Percentiles rank a stretch among this genome's conserved stretches.
phyloP scores from a whole-genome alignment of 92 coral and sea anemone species.

The Nematostella vectensis region DNA sequence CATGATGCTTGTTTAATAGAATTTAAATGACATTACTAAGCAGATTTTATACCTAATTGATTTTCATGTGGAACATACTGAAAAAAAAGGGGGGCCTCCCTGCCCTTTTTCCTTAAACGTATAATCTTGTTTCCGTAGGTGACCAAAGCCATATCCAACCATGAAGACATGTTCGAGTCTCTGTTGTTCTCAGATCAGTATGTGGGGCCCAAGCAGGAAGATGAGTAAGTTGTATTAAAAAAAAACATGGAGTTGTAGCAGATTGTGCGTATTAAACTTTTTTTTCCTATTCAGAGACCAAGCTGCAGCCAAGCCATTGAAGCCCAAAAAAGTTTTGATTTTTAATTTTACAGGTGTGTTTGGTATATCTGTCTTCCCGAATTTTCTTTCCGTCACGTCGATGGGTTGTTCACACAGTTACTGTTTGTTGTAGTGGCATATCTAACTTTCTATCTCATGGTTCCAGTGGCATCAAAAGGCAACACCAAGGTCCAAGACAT shows the following conservation, averaged over 20 bases:
- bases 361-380: too few relatives aligned
- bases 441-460: too few relatives aligned
- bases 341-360: constrained; percentile 93
- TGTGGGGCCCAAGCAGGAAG: constrained; percentile 94
- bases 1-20: too few relatives aligned
- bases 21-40: too few relatives aligned
- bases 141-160: constrained; percentile 58
- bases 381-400: too few relatives aligned
- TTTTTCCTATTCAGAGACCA: constrained; percentile 35
- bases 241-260: neutral
- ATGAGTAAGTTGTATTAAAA: constrained; percentile 64
- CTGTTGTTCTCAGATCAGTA: constrained; percentile 93
- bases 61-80: too few relatives aligned
- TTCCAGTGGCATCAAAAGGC: constrained; percentile 31
- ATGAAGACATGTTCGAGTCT: constrained; percentile 89
- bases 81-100: too few relatives aligned
- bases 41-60: too few relatives aligned
- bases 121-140: constrained; percentile 59
- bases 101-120: too few relatives aligned
- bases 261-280: neutral
- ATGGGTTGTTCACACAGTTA: too few relatives aligned
- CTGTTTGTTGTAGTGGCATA: too few relatives aligned
- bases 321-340: constrained; percentile 87
- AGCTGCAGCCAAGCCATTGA: constrained; percentile 65
- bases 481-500: constrained; percentile 74